Evolutionary conservation across 2,797 vertebrate genomes (phyloP).

Genomic region (Borostomias antarcticus): DNA sequence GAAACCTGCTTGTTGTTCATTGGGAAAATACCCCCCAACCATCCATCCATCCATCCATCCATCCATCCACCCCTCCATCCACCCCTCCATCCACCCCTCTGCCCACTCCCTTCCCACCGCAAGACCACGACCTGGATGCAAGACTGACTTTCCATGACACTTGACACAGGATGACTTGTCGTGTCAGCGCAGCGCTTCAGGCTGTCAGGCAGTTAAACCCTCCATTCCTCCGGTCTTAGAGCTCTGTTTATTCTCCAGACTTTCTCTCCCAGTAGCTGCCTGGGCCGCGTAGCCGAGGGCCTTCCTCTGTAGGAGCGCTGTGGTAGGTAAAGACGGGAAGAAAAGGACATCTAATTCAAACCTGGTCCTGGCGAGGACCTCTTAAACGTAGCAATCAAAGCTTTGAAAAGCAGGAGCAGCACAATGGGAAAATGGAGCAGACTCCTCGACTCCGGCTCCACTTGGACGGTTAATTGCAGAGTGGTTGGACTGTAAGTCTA

Average conservation of each 20-base stretch:
- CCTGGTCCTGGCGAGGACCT: conserved; percentile 53
- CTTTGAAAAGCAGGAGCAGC: conserved; percentile 57
- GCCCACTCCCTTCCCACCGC: conserved; percentile 4
- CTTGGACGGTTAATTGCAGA: conserved; percentile 58
- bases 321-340: conserved; percentile 60
- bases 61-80: conserved; percentile 9
- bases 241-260: conserved; percentile 1
- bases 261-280: conserved; percentile 36
- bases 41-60: conserved; percentile 36
- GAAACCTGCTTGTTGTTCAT: conserved; percentile 56
- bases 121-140: conserved; percentile 33
- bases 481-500: conserved; percentile 50
- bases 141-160: conserved; percentile 47
- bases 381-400: conserved; percentile 65
- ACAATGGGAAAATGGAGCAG: conserved; percentile 49
- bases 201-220: conserved; percentile 43
- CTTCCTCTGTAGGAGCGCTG: conserved; percentile 40
- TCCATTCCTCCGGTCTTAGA: not conserved
- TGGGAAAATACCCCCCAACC: conserved; percentile 36
- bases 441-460: conserved; percentile 49
- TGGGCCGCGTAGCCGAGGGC: conserved; percentile 53
- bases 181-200: conserved; percentile 47
- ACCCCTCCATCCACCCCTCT: no score
- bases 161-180: conserved; percentile 52
- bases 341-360: conserved; percentile 60